phyloP scores from a whole-genome alignment of 2,888 invertebrate species.

The Laothoe populi region DNA sequence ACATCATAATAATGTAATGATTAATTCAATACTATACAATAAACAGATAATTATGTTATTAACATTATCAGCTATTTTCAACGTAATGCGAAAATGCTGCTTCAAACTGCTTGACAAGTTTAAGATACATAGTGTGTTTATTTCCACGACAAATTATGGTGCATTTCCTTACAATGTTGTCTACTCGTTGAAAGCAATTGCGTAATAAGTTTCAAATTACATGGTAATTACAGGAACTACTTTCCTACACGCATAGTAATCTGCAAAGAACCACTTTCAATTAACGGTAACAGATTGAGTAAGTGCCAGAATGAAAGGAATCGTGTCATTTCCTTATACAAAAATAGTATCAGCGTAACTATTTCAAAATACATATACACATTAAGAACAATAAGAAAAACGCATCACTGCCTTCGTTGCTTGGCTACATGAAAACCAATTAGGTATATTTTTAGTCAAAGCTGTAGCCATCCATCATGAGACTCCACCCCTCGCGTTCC shows the following conservation, averaged over 20 bases:
- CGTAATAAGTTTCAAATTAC: constrained; percentile 2
- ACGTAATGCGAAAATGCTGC: not conserved
- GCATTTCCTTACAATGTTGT: constrained; percentile 16
- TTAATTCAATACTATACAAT: no score
- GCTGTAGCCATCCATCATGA: constrained; percentile 71
- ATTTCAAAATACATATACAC: constrained; percentile 17
- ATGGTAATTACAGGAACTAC: constrained; percentile 5
- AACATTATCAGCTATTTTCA: no score
- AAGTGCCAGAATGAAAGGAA: not conserved
- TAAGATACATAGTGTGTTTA: no score
- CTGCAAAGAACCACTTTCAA: constrained; percentile 5
- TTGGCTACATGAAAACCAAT: constrained; percentile 73
- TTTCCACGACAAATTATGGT: constrained; percentile 7
- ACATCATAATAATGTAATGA: no score
- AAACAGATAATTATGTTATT: no score
- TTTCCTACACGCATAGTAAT: constrained; percentile 4
- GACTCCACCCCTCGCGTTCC: constrained; percentile 68
- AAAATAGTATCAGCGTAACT: not conserved
- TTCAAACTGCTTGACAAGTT: not conserved
- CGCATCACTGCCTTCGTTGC: constrained; percentile 51
- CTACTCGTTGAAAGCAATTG: constrained; percentile 4
- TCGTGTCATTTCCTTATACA: not conserved
- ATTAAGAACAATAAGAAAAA: constrained; percentile 17
- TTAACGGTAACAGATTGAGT: not conserved
- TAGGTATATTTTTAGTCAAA: constrained; percentile 75